These are phyloP conservation scores for Gila robusta DNA, from an alignment of 2,797 vertebrate genomes.

Conservation along the genomic window DNA sequence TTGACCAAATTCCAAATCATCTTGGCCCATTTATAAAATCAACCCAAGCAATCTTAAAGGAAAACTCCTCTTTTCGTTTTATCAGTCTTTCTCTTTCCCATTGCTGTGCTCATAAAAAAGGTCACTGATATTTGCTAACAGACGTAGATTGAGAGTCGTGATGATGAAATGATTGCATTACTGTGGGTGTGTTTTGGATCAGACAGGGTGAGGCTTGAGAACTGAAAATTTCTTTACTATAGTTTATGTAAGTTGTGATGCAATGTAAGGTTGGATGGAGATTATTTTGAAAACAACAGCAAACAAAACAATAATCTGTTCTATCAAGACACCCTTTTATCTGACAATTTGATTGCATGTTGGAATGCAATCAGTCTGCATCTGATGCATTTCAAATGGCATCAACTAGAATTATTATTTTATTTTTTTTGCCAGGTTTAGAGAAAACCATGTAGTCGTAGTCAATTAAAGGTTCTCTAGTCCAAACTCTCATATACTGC, in stretches of 20 bases:
- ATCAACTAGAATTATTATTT: not conserved
- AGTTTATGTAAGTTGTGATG: not conserved
- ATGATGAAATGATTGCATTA: conserved; percentile 6
- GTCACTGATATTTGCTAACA: not conserved
- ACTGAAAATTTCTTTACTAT: not conserved
- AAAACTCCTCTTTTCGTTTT: too few species aligned
- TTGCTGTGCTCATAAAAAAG: not conserved
- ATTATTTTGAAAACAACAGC: not conserved
- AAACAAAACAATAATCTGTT: not conserved
- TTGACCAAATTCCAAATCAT: conserved; percentile 5
- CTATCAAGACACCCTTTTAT: not conserved
- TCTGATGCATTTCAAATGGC: not conserved
- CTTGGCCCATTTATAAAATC: not conserved
- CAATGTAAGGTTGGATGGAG: not conserved
- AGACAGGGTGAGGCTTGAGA: conserved; percentile 59
- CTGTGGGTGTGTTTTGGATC: conserved; percentile 33
- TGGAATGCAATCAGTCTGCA: not conserved
- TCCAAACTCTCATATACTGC: not conserved
- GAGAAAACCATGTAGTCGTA: not conserved
- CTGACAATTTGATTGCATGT: not conserved
- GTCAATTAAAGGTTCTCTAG: not conserved
- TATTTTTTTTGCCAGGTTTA: not conserved
- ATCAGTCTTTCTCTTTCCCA: not conserved
- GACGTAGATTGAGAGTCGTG: not conserved
- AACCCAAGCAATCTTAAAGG: conserved; percentile 50